Base-by-base conservation (phyloP, 2,113 vertebrate genomes). In the Zingel zingel region DNA sequence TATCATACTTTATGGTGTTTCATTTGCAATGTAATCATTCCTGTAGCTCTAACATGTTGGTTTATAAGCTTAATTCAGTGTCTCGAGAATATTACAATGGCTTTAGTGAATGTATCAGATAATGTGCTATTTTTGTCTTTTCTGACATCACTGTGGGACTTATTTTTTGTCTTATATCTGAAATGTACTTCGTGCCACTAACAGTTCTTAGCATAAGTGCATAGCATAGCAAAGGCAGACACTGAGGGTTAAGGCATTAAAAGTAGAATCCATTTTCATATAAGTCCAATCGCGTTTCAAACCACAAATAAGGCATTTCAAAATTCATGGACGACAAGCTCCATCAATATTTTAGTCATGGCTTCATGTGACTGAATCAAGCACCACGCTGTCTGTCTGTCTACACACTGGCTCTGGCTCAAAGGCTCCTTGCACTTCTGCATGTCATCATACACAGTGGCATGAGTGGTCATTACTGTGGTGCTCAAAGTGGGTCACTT, bases 291-390 rank as follows among this genome's bases (percentile, higher is more conserved):
- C 2, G 12, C 11, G 39, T 82, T 77, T 8, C 21, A 30, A 57
- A 10, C 6, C 72, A 51, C 50, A 79, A 69, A 85, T 74, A 77
- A 71, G 57, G 15, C 63, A 2, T 63, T 83, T 78, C 67, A 86
- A 80, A 68, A 89, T 83, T 69, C 51, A 81, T 77, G 86, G 18
- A 67, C 53, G 74, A 71, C 79, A 70, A 54, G 72, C 71, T 66
- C 59, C 53, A 91, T 92, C 30, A 89, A 85, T 88, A 89, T 89
- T 89, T 90, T 3, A 90, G 57, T 56, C 63, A 51, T 45, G 74
- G 77, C 54, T 77, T 79, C 47, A n/a, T 88, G 82, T 77, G 61
- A 80, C 75, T 84, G 48, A 69, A 67, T 39, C 65, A 61, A 64
- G 61, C 79, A 68, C 6, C 5, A 50, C 13, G 58, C 54, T 68